These are phyloP conservation scores for Drosophila aldrichi DNA, from an alignment of 2,888 invertebrate genomes.

Conservation along the genomic window DNA sequence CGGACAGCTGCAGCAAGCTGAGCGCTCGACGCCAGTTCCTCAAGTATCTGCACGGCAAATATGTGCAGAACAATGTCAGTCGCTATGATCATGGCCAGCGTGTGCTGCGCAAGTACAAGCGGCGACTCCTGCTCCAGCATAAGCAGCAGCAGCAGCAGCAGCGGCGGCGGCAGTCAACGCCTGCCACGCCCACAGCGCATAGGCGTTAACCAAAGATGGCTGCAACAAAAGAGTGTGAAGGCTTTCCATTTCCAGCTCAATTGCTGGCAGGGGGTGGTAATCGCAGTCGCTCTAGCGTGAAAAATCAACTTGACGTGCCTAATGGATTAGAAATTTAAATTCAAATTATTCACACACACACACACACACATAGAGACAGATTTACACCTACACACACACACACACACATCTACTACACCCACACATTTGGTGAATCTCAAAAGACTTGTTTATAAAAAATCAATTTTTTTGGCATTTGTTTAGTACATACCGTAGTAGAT, in stretches of 20 bases:
- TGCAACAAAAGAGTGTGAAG: not conserved
- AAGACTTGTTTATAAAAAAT: conserved; percentile 70
- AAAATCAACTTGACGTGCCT: conserved; percentile 58
- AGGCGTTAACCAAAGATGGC: conserved; percentile 24
- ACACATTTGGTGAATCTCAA: conserved; percentile 68
- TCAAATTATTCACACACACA: conserved; percentile 42
- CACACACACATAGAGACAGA: conserved; percentile 20
- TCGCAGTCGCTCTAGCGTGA: conserved; percentile 27
- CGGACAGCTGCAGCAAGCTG: conserved; percentile 75
- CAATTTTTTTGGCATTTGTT: conserved; percentile 54
- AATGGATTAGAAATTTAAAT: conserved; percentile 59
- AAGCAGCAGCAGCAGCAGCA: conserved; percentile 9
- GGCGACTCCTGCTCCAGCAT: conserved; percentile 45
- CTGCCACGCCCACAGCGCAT: conserved; percentile 4
- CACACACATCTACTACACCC: conserved; percentile 11
- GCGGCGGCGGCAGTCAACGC: conserved; percentile 1
- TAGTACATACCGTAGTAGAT: conserved; percentile 6
- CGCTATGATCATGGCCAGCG: conserved; percentile 83
- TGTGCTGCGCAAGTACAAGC: conserved; percentile 83
- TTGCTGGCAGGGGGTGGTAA: conserved; percentile 5
- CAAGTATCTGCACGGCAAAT: conserved; percentile 84
- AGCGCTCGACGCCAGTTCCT: conserved; percentile 81
- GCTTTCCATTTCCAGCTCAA: conserved; percentile 2
- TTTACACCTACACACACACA: conserved; percentile 11
- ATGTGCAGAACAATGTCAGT: conserved; percentile 82